Evolutionary conservation across 92 coral and sea anemone species (phyloP).

Genomic region (Muricea muricata): DNA sequence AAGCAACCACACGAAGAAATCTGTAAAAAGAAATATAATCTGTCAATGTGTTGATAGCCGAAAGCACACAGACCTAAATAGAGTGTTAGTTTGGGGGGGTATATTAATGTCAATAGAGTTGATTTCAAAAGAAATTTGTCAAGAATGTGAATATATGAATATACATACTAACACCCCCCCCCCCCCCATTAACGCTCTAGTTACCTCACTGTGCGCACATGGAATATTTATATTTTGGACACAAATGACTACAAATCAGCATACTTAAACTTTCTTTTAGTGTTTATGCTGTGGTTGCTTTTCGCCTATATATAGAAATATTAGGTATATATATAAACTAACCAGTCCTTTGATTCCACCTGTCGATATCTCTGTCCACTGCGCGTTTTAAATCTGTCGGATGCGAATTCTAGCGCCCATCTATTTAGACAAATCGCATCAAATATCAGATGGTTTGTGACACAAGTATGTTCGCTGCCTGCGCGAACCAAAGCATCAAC

Average conservation of each 20-base stretch:
- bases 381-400: slow-evolving; percentile 2
- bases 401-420: not conserved
- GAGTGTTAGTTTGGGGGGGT: no score
- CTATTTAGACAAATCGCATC: slow-evolving; percentile 8
- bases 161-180: no score
- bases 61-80: not conserved
- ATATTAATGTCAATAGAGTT: no score
- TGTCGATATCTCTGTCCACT: slow-evolving; percentile 7
- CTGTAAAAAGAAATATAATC: not conserved
- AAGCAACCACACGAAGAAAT: slow-evolving; percentile 18
- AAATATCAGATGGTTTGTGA: slow-evolving; percentile 4
- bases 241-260: no score
- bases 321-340: not conserved
- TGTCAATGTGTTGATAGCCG: not conserved
- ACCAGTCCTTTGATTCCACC: slow-evolving; percentile 6
- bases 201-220: no score
- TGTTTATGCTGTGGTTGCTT: not conserved
- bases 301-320: not conserved
- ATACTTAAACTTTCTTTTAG: no score
- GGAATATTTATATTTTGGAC: no score
- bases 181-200: no score
- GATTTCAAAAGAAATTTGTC: no score
- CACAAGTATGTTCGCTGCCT: not conserved
- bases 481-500: not conserved
- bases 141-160: no score